phyloP scores from a whole-genome alignment of 2,113 vertebrate genomes.

The Megalops atlanticus region DNA sequence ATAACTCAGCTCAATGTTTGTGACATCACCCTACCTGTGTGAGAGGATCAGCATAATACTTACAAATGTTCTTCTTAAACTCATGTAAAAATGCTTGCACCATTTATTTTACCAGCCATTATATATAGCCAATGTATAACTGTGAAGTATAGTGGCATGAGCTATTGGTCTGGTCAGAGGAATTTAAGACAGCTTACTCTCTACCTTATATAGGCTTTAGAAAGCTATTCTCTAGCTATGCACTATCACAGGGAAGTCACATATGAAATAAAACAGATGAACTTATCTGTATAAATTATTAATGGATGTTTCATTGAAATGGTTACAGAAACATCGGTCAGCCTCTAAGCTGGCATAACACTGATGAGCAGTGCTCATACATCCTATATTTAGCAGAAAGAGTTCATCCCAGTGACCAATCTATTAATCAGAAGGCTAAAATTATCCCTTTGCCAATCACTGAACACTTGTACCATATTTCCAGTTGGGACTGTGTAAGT shows the following conservation, averaged over 20 bases:
- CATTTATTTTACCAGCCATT: neutral
- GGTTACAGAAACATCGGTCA: neutral
- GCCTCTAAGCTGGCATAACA: neutral
- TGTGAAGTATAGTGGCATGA: neutral
- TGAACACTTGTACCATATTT: neutral
- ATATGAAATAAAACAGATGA: neutral
- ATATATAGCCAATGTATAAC: no score
- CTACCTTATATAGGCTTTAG: neutral
- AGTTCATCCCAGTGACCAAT: neutral
- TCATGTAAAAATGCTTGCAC: neutral
- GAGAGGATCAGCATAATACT: neutral
- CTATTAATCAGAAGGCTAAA: no score
- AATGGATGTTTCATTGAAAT: neutral
- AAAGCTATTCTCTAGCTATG: neutral
- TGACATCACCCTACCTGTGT: neutral
- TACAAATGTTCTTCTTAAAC: neutral
- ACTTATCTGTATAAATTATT: neutral
- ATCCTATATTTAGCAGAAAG: neutral
- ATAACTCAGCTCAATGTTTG: neutral
- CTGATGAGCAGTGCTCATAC: neutral
- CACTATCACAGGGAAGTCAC: neutral
- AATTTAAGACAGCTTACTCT: neutral
- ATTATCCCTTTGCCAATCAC: neutral
- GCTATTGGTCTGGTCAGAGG: neutral
- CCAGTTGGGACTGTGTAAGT: neutral